Evolutionary conservation across 1,140 invertebrate species (phyloP).

Genomic region (Procambarus clarkii): DNA sequence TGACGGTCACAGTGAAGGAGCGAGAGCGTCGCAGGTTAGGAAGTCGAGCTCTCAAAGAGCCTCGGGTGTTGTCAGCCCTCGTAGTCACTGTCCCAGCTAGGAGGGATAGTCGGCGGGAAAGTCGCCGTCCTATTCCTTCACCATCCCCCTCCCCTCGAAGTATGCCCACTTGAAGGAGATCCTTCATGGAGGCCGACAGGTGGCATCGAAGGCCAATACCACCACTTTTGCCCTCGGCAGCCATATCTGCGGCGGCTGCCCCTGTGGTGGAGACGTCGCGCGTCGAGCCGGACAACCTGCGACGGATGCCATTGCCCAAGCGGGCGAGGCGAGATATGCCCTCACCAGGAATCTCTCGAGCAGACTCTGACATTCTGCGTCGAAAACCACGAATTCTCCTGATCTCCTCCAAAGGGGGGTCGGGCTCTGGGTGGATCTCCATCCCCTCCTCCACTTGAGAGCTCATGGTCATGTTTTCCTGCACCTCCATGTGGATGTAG

Average conservation of each 20-base stretch:
- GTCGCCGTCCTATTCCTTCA: conserved; percentile 36
- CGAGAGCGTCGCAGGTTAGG: conserved; percentile 41
- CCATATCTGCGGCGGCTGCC: background rate
- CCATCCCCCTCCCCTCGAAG: conserved; percentile 8
- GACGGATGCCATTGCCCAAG: conserved; percentile 46
- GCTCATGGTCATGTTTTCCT: conserved; percentile 13
- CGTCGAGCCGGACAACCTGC: conserved; percentile 50
- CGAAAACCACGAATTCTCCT: conserved; percentile 39
- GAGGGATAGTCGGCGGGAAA: conserved; percentile 57
- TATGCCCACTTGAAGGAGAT: conserved; percentile 20
- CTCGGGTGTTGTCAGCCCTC: conserved; percentile 51
- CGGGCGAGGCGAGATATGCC: conserved; percentile 47
- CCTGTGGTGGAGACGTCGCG: conserved; percentile 42
- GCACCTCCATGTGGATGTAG: conserved; percentile 41
- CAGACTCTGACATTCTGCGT: conserved; percentile 42
- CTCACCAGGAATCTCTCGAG: conserved; percentile 39
- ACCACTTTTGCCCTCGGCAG: background rate
- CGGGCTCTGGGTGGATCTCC: conserved; percentile 1
- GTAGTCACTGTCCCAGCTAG: conserved; percentile 44
- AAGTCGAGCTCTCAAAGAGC: conserved; percentile 54
- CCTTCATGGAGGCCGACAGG: conserved; percentile 62
- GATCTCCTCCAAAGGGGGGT: conserved; percentile 11
- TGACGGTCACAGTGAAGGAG: conserved; percentile 45
- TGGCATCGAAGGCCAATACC: conserved; percentile 43
- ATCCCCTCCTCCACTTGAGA: conserved; percentile 1